phyloP scores from a whole-genome alignment of 2,113 vertebrate genomes.

The Phylloscopus whistleri region DNA sequence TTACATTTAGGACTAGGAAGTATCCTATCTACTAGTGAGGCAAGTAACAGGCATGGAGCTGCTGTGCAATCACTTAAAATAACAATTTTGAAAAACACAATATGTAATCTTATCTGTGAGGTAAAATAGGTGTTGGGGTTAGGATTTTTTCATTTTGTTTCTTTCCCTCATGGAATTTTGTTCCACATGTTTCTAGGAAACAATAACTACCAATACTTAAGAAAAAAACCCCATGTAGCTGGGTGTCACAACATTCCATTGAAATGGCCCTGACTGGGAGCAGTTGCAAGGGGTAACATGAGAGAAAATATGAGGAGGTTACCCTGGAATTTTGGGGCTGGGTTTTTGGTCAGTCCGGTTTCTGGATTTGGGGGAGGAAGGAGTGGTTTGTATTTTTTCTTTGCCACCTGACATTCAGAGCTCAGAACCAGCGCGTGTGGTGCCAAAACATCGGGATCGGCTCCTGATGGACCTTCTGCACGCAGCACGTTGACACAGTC shows the following conservation, averaged over 20 bases:
- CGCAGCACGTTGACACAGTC: rapidly evolving
- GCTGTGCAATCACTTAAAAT: not conserved
- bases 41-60: not conserved
- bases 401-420: rapidly evolving
- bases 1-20: not conserved
- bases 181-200: not conserved
- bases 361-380: not conserved
- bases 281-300: rapidly evolving
- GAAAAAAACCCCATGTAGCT: not conserved
- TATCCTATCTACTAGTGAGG: not conserved
- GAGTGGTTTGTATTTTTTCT: not conserved
- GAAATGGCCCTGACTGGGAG: not conserved
- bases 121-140: not conserved
- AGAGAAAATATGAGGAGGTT: not conserved
- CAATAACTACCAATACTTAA: not conserved
- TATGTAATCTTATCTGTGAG: not conserved
- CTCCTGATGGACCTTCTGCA: rapidly evolving
- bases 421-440: not conserved
- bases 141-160: not conserved
- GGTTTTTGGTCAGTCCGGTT: rapidly evolving
- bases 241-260: not conserved
- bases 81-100: not conserved
- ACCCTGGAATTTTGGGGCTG: rapidly evolving
- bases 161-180: not conserved
- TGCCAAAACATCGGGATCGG: rapidly evolving